Base-by-base conservation (phyloP, 2,888 invertebrate genomes). In the Congeria kusceri region DNA sequence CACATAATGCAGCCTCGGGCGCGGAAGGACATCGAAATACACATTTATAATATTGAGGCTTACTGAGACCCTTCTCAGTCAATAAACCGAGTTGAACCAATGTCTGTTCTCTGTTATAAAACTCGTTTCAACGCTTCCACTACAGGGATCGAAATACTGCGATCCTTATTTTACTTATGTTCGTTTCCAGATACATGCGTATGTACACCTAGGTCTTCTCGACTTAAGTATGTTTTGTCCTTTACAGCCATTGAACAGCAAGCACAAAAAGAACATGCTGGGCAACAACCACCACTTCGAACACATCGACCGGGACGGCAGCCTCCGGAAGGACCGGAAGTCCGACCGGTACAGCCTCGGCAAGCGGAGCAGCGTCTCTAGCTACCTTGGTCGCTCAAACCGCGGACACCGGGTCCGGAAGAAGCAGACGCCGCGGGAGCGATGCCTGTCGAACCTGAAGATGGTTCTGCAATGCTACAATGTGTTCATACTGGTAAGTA, bases 381-480 rank as follows among this genome's bases (percentile, higher is more conserved):
- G 80, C 46, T 74, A 58, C 46, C 44, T 67, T n/a, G 72, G 75
- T 44, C 71, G 75, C 20, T 62, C 65, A 32, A 75, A 56, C 44
- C 59, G 79, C 46, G 44, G 70, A 3, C 59, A 80, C 59, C 56
- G 75, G 18, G 80, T 77, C 7, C 74, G 77, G 25, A 75, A 80
- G 65, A 80, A 80, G 75, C 61, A 65, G 47, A 65, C 68, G 13
- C 32, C 64, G 15, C 56, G 70, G 13, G 80, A 83, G 25, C 70
- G 76, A 28, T 85, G 85, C 72, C 58, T 86, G 7, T 74, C 77
- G 39, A 86, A 86, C 53, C 67, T 87, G 20, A 83, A 83, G 56
- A 83, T 83, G 47, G 68, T 81, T 44, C 77, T 88, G 39, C 88
- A 88, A 58, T 88, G 88, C 61, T 88, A 88, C 53, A 88, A 88